Evolutionary conservation across 2,888 invertebrate species (phyloP), one percentile per base, ranked within the genome.

Genomic region (Xestobium rufovillosum): DNA sequence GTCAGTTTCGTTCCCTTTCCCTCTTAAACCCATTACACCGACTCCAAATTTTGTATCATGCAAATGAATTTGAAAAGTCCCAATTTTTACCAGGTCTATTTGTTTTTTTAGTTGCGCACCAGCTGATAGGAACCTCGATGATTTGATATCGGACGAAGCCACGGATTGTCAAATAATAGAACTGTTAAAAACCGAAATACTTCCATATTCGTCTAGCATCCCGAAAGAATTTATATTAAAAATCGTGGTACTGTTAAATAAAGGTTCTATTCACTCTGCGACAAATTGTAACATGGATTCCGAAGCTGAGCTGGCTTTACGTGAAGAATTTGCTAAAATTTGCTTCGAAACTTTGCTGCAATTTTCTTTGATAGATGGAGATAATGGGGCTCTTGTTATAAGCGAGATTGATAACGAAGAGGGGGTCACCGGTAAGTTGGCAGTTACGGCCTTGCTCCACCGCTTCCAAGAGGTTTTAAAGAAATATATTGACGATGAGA

Each of bases 311-410:
- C 68, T 81, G 43, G 83, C 88, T 42, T 72, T 94, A 47, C 69
- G 95, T 11, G 95, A 96, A 67, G 94, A 95, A 60, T 95, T 96
- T 67, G 95, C 96, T 28, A 86, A 94, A 59, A 86, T 87, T 0
- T 96, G 96, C 60, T 96, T 96, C 59, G 95, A 96, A 66, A 95
- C 95, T 0, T 69, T 96, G 14, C 71, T 96, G 29, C 92, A 95
- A 65, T 95, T 94, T 69, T 95, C 95, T 1, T 75, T 85, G 58
- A 69, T 87, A 3, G 86, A 87, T 50, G 84, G 83, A 43, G 68
- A 78, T 25, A 75, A 73, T 53, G 59, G 61, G 36, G 56, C 56
- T 12, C 36, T 66, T 16, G 55, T 60, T n/a, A 48, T 60, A 16
- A 53, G 53, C 37, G 59, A 55, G 26, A 53, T 57, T 36, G 63